These are phyloP conservation scores for Oryzias sinensis DNA, from an alignment of 2,797 vertebrate species.

Conservation along the genomic window DNA sequence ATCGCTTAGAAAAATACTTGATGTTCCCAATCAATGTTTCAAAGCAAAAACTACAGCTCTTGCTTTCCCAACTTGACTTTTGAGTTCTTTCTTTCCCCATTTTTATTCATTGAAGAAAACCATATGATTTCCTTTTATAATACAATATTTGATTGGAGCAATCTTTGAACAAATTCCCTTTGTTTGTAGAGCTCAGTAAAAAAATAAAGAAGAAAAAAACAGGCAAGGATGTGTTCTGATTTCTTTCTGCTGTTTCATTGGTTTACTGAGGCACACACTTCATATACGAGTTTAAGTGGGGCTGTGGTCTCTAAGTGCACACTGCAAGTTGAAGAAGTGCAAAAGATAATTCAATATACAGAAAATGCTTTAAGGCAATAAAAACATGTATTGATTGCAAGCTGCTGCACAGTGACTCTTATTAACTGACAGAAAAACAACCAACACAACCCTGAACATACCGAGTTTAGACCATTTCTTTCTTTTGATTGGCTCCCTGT, in stretches of 20 bases:
- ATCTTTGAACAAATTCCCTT: constrained; percentile 15
- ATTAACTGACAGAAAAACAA: constrained; percentile 34
- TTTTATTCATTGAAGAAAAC: constrained; percentile 37
- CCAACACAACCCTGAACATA: constrained; percentile 1
- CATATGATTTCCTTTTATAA: constrained; percentile 45
- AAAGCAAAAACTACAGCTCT: constrained; percentile 35
- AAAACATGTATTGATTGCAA: constrained; percentile 29
- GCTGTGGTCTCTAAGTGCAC: constrained; percentile 12
- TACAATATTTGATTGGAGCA: constrained; percentile 39
- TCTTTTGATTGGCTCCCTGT: not conserved
- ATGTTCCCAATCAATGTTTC: constrained; percentile 66
- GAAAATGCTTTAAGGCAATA: constrained; percentile 25
- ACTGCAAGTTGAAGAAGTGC: constrained; percentile 14
- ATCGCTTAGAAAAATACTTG: constrained; percentile 65
- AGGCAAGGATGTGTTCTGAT: not conserved
- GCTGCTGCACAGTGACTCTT: constrained; percentile 25
- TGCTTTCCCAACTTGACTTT: constrained; percentile 58
- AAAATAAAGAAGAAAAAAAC: not conserved
- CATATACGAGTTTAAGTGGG: not conserved
- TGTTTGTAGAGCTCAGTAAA: constrained; percentile 8
- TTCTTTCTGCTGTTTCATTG: not conserved
- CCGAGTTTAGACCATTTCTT: constrained; percentile 5
- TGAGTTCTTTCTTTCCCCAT: constrained; percentile 26
- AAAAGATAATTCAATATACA: constrained; percentile 33
- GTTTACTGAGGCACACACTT: not conserved